Evolutionary conservation across 2,797 vertebrate species (phyloP), one percentile per base, ranked within the genome.

Genomic region (Avahi laniger): DNA sequence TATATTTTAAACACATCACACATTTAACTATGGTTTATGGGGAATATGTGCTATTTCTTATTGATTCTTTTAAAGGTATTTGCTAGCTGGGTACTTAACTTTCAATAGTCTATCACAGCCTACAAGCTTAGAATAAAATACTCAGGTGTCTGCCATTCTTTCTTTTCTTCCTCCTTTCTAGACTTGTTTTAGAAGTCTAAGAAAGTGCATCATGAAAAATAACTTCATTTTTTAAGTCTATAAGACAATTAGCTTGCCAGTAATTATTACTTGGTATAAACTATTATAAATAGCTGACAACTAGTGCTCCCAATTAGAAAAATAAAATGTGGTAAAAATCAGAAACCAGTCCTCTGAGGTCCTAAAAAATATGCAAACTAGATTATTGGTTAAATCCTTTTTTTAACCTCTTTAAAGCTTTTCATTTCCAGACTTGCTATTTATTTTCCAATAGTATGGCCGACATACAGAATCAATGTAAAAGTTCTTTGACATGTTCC

Each of bases 151-250:
- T 63, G 43, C 11, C 59, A 20, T 63, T 83, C 5, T 14, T 35
- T 35, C 22, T 30, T 46, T 14, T 35, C 11, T 12, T 59, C 11
- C 65, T 93, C 75, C 41, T 65, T 63, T 76, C 38, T 33, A 78
- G 73, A 28, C 10, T 91, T 78, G 7, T 59, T 91, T 93, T 43
- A 43, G 43, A 43, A 43, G 43, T 43, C 43, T 43, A 43, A 43
- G 43, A 43, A 43, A 43, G 38, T 35, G 8, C 14, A 52, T n/a
- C 67, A 35, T 48, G 38, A 90, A 69, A 96, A 92, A 52, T 30
- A 79, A 90, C 43, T 91, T 91, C 20, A 79, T 92, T 85, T 87
- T 76, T 86, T 13, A 61, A 93, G 33, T 20, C 38, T n/a, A 48
- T 73, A 79, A 52, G 20, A 33, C 41, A 78, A 86, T 84, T 83